These are phyloP conservation scores for Herpetotheres cachinnans DNA, from an alignment of 2,113 vertebrate genomes.

Conservation along the genomic window DNA sequence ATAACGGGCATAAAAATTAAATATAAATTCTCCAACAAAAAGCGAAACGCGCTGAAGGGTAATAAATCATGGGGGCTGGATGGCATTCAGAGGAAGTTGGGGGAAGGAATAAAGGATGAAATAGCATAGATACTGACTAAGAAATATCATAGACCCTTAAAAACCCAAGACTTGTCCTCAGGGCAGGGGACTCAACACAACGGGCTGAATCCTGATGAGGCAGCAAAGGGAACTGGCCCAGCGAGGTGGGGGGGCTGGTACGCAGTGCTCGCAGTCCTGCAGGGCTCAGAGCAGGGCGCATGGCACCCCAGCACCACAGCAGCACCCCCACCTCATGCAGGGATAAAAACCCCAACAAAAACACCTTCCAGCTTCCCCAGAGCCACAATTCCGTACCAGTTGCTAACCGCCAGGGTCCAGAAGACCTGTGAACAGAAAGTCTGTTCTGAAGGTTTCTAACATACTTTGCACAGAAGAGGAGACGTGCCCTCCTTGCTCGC, in stretches of 20 bases:
- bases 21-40: slow-evolving; percentile 24
- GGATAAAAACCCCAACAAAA: neutral
- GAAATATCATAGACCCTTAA: neutral
- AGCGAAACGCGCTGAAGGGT: neutral
- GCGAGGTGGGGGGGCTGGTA: neutral
- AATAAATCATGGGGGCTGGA: neutral
- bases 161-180: neutral
- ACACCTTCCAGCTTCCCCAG: neutral
- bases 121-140: neutral
- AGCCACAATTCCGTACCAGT: rapidly evolving
- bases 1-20: neutral
- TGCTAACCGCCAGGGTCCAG: too few species aligned
- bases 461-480: neutral
- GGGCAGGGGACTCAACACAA: neutral
- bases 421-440: neutral
- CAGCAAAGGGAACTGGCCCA: neutral
- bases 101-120: neutral
- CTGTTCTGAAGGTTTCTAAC: neutral
- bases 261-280: rapidly evolving
- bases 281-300: neutral
- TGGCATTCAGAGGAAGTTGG: neutral
- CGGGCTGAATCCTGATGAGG: neutral
- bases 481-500: neutral
- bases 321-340: rapidly evolving
- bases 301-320: neutral